A percentile compares a stretch with the other conserved stretches of the same genome.
phyloP scores from a whole-genome alignment of 2,888 invertebrate species.

The Brenthis ino region DNA sequence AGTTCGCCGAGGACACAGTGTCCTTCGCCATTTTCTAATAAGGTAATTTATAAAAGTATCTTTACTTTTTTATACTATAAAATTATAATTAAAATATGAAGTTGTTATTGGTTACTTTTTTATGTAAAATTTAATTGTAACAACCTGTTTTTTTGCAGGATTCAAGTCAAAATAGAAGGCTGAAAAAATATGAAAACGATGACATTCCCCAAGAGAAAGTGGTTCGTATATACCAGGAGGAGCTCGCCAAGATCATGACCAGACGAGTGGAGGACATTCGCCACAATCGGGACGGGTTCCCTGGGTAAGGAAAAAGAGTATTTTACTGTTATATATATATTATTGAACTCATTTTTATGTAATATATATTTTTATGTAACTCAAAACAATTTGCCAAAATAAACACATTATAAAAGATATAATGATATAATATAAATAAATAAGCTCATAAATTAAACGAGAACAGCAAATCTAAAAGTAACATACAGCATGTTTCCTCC shows the following conservation, averaged over 20 bases:
- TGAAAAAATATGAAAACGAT: constrained; percentile 94
- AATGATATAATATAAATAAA: background rate
- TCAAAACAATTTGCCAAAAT: background rate
- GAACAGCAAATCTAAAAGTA: constrained; percentile 83
- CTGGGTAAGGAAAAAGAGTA: constrained; percentile 83
- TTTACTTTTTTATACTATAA: background rate
- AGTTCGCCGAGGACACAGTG: constrained; percentile 90
- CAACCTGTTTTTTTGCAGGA: constrained; percentile 65
- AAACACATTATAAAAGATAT: background rate
- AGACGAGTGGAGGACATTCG: constrained; percentile 88
- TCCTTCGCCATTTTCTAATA: constrained; percentile 90
- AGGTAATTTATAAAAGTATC: constrained; percentile 64
- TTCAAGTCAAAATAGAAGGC: constrained; percentile 86
- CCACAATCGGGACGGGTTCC: constrained; percentile 89
- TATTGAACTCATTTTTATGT: background rate
- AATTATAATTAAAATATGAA: too few species aligned
- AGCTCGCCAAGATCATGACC: constrained; percentile 95
- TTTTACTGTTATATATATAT: background rate
- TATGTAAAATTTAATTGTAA: background rate
- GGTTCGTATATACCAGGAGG: constrained; percentile 96
- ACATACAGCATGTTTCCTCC: constrained; percentile 90
- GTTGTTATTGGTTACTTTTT: too few species aligned
- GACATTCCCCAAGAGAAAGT: constrained; percentile 98
- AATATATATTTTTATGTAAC: background rate
- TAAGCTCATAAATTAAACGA: constrained; percentile 44